Base-by-base conservation (phyloP, 64 coral and sea anemone genomes). In the Actinia tenebrosa region DNA sequence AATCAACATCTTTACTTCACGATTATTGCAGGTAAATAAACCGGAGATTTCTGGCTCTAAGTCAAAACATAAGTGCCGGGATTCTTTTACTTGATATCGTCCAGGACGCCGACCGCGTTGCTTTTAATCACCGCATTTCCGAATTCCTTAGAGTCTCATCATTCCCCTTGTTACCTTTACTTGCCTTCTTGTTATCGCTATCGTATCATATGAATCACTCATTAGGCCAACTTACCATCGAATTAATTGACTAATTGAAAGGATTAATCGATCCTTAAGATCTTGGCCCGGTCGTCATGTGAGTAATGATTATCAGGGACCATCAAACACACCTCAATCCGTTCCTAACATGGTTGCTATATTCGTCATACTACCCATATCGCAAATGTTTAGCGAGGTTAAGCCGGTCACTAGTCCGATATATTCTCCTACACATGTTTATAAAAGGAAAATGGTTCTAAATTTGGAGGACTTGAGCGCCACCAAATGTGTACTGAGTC, bases 181-280 rank as follows among this genome's bases (percentile, higher is more conserved):
- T 58, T 58, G 56, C 10, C 56, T 58, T 43, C 69, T 75, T 75
- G 69, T 75, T 75, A 75, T 75, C 69, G 15, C n/a, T 30, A 42
- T 75, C 69, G 7, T 75, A 14, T 75, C 69, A n/a, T 75, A 27
- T 43, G 26, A 75, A 75, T 75, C 69, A 75, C 69, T 43, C 25
- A 75, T 42, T 75, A 75, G 69, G 27, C 69, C 69, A 30, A 75
- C n/a, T 75, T 75, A 75, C 27, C 26, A 30, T 30, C 69, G 11
- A 9, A 75, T 75, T 30, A 75, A 75, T 75, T 75, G 69, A 75
- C 26, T 75, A 10, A 75, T 75, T 75, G 69, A 75, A 75, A 75
- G 26, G 69, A 75, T 75, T 75, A 75, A 75, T 75, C n/a, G 69
- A 75, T 10, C 9, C 26, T 42, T 75, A 43, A 75, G 13, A 75